Evolutionary conservation across 2,888 invertebrate species (phyloP).

Genomic region (Junonia oenone): DNA sequence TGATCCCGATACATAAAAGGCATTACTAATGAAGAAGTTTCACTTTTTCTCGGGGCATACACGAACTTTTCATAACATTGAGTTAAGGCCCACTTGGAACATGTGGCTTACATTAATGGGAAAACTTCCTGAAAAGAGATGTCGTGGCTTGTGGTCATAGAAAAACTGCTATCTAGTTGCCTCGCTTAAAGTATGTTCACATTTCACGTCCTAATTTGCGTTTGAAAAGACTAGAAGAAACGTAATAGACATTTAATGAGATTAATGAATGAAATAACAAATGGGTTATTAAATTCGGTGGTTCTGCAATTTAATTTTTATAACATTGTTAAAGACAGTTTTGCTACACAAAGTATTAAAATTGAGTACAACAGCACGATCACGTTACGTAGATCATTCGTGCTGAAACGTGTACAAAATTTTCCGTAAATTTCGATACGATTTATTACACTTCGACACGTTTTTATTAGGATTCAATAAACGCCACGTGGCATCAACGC

Average conservation of each 20-base stretch:
- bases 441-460: conserved; percentile 37
- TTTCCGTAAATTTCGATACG: conserved; percentile 19
- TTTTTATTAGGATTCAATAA: conserved; percentile 63
- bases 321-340: too few relatives aligned
- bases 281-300: too few relatives aligned
- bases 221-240: neutral
- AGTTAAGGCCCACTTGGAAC: neutral
- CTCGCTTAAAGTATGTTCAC: neutral
- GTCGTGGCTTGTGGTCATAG: neutral
- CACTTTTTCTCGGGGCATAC: neutral
- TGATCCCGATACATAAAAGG: neutral
- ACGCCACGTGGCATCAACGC: conserved; percentile 51
- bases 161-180: neutral
- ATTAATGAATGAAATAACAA: too few relatives aligned
- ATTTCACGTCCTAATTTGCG: neutral
- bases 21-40: neutral
- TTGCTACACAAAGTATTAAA: too few relatives aligned
- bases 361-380: too few relatives aligned
- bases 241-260: too few relatives aligned
- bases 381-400: too few relatives aligned
- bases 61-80: neutral
- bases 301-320: too few relatives aligned
- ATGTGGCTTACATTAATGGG: neutral
- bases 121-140: neutral
- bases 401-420: conserved; percentile 6